These are phyloP conservation scores for Orgyia antiqua DNA, from an alignment of 2,888 invertebrate species.

Conservation along the genomic window DNA sequence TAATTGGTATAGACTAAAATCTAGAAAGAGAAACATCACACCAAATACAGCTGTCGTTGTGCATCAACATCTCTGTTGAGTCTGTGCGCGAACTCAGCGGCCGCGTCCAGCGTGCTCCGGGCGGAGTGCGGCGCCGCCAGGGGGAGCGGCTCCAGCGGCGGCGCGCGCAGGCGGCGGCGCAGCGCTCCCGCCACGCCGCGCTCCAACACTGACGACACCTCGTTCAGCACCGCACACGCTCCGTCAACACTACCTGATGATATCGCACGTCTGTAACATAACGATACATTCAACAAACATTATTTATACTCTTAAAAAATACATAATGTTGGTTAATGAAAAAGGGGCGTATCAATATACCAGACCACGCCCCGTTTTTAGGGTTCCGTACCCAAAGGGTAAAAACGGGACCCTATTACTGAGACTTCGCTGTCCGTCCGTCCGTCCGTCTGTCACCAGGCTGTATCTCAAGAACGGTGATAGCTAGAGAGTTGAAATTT, in stretches of 20 bases:
- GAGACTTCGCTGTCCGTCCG: too few species aligned
- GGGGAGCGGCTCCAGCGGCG: conserved; percentile 51
- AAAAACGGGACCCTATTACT: too few species aligned
- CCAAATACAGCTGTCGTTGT: conserved; percentile 86
- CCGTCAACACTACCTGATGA: conserved; percentile 96
- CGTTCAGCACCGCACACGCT: conserved; percentile 97
- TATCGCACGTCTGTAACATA: conserved; percentile 85
- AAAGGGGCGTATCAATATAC: not conserved
- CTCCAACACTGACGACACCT: conserved; percentile 92
- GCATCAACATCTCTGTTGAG: conserved; percentile 83
- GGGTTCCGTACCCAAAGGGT: too few species aligned
- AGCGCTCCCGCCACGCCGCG: conserved; percentile 70
- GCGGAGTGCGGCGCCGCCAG: conserved; percentile 64
- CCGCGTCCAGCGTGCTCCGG: conserved; percentile 14
- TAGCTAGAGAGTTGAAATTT: too few species aligned
- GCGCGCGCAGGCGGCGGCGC: conserved; percentile 79
- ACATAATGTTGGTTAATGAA: not conserved
- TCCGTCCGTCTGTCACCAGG: too few species aligned
- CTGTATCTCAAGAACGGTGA: too few species aligned
- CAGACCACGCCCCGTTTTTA: too few species aligned
- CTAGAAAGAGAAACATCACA: too few species aligned
- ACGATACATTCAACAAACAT: not conserved
- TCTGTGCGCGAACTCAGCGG: not conserved
- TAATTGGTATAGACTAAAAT: too few species aligned
- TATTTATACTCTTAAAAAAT: not conserved